These are phyloP conservation scores for Eulemur rufifrons DNA, from an alignment of 2,113 vertebrate genomes.

Conservation along the genomic window DNA sequence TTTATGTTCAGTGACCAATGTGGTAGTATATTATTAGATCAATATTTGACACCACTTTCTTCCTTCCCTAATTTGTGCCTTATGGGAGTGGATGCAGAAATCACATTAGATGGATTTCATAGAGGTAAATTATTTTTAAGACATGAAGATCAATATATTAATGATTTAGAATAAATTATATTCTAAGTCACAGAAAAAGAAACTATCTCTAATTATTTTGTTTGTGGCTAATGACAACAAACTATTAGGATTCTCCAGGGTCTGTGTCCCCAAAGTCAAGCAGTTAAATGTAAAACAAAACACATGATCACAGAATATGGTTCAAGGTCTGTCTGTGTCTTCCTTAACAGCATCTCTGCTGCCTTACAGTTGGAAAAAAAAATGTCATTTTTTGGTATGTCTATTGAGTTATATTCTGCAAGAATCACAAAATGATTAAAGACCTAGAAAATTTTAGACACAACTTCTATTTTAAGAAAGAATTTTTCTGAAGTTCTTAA, in stretches of 20 bases:
- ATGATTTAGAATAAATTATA: neutral
- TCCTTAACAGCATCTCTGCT: neutral
- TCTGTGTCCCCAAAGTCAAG: neutral
- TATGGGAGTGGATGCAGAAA: neutral
- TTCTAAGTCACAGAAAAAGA: neutral
- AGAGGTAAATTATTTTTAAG: neutral
- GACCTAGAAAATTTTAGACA: neutral
- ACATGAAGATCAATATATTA: neutral
- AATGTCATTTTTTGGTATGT: neutral
- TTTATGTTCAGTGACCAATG: neutral
- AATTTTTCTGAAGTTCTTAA: neutral
- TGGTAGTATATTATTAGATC: neutral
- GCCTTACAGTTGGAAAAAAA: neutral
- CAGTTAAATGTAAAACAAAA: neutral
- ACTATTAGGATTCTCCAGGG: neutral
- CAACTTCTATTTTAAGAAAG: neutral
- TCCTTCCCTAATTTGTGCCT: neutral
- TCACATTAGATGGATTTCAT: neutral
- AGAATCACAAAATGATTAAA: neutral
- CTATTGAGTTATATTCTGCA: neutral
- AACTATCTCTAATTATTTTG: neutral
- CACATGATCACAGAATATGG: accelerated
- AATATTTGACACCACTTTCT: neutral
- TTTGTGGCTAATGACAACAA: neutral
- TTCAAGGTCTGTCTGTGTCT: neutral